Percentiles rank a stretch among this genome's conserved stretches.
phyloP scores from a whole-genome alignment of 2,797 vertebrate species.

The Cynopterus sphinx region DNA sequence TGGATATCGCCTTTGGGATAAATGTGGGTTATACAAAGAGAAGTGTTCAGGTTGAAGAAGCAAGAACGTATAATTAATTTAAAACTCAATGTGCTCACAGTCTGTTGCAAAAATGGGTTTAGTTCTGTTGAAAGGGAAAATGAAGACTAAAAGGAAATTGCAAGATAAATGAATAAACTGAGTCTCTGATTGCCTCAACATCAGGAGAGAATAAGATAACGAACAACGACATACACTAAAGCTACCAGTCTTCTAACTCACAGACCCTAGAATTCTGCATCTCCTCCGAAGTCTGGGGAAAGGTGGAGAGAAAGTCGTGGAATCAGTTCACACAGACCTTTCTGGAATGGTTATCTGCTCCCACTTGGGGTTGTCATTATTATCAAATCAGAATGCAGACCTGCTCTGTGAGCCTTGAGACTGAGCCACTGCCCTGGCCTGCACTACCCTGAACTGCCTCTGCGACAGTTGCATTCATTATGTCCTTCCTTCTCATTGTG shows the following conservation, averaged over 20 bases:
- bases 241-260: neutral
- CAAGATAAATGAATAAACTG: neutral
- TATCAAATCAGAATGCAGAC: neutral
- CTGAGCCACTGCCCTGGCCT: neutral
- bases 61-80: neutral
- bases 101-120: neutral
- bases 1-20: neutral
- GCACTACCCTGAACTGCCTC: no score
- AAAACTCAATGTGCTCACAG: neutral
- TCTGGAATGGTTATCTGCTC: neutral
- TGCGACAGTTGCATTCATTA: neutral
- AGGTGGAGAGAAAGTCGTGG: neutral
- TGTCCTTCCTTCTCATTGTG: neutral
- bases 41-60: neutral
- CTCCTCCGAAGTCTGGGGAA: neutral
- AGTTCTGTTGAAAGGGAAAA: neutral
- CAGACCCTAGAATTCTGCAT: neutral
- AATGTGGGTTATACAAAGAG: neutral
- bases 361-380: neutral
- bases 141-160: neutral
- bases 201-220: neutral
- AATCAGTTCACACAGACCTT: neutral
- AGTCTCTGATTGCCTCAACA: neutral
- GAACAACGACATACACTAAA: neutral
- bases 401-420: neutral